These are phyloP conservation scores for Fringilla coelebs DNA, from an alignment of 2,797 vertebrate species.

Conservation along the genomic window DNA sequence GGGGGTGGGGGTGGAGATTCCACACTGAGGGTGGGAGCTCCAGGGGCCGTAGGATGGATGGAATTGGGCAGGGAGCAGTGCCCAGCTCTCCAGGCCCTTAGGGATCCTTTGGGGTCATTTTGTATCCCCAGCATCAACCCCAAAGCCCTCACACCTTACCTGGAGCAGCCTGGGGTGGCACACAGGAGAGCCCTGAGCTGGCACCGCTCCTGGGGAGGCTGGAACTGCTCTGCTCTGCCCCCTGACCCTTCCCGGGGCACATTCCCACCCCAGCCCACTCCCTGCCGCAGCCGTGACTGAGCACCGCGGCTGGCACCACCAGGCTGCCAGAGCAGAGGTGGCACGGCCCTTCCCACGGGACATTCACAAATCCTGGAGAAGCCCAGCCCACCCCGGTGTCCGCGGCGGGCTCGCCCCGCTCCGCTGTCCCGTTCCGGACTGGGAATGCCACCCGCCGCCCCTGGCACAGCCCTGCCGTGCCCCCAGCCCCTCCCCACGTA, in stretches of 20 bases:
- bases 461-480: fast-evolving
- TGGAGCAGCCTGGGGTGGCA: fast-evolving
- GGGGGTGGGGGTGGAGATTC: background rate
- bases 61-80: fast-evolving
- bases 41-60: fast-evolving
- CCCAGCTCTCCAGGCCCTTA: background rate
- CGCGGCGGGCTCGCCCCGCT: no score
- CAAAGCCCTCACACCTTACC: background rate
- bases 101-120: fast-evolving
- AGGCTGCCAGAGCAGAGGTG: background rate
- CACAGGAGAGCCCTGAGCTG: fast-evolving
- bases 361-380: fast-evolving
- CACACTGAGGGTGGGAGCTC: fast-evolving
- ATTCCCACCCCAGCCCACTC: fast-evolving
- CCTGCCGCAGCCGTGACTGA: fast-evolving
- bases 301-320: fast-evolving
- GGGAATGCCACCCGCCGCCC: fast-evolving
- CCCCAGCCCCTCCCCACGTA: slow-evolving; percentile 65
- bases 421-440: fast-evolving
- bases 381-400: fast-evolving
- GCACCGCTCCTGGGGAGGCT: fast-evolving
- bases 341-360: fast-evolving
- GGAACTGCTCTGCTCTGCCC: fast-evolving
- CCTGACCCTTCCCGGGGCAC: fast-evolving
- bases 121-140: fast-evolving